Base-by-base conservation (phyloP, 1,140 invertebrate genomes). In the Aphelenchoides avenae region DNA sequence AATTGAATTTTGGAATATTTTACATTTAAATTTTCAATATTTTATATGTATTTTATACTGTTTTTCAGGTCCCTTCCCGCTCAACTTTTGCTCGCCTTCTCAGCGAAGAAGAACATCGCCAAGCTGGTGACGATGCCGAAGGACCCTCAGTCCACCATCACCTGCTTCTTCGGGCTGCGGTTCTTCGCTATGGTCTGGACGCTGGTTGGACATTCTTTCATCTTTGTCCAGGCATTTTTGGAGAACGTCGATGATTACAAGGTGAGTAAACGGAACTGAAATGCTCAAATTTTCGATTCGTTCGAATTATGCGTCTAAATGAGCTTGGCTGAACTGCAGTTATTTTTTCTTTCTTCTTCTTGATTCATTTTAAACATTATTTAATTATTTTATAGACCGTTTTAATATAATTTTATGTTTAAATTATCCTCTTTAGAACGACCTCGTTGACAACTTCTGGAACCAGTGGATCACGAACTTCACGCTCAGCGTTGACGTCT, bases 391-490 rank as follows among this genome's bases (percentile, higher is more conserved):
- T n/a, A n/a, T n/a, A n/a, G n/a, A n/a, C n/a, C n/a, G n/a, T n/a
- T n/a, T n/a, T n/a, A n/a, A n/a, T n/a, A n/a, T n/a, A n/a, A n/a
- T n/a, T n/a, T n/a, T n/a, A n/a, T n/a, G n/a, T 36, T 36, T n/a
- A 36, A n/a, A 36, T 13, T 36, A 13, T 36, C n/a, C n/a, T 36
- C 34, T 36, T 36, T 7, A 26, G 40, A 55, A 63, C 39, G 70
- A 76, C 34, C 49, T 75, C 40, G 75, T 75, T 2, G 55, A 76
- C 52, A 67, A 74, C 34, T 75, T 75, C 49, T 77, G 62, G 61
- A 76, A 75, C 55, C 72, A 75, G 52, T 74, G 64, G 64, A 75
- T 75, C 58, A 75, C 73, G 11, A 75, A 75, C 43, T 75, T 75
- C 52, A 75, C 73, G 5, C 54, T 75, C 3, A 63, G 56, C 24